These are phyloP conservation scores for Archips xylosteana DNA, from an alignment of 2,888 invertebrate species.

Conservation along the genomic window DNA sequence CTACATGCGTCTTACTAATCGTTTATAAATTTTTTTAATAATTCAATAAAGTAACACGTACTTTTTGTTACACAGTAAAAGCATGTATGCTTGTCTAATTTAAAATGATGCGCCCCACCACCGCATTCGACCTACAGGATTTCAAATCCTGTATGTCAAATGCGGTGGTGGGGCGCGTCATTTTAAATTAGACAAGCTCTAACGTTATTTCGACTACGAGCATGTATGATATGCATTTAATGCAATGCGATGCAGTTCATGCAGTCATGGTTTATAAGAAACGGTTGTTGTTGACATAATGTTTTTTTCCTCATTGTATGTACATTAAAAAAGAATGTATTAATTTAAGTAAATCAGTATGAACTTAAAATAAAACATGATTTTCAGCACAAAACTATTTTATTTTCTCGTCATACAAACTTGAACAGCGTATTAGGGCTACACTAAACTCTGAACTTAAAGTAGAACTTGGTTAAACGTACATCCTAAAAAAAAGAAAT, in stretches of 20 bases:
- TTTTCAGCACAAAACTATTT: constrained; percentile 38
- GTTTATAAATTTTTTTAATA: not conserved
- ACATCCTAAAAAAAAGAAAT: not conserved
- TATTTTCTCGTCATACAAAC: constrained; percentile 26
- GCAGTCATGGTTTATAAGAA: not conserved
- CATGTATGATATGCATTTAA: not conserved
- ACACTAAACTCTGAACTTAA: constrained; percentile 17
- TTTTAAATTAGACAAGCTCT: no score
- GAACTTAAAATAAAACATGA: constrained; percentile 24
- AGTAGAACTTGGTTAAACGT: constrained; percentile 1
- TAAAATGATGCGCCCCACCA: no score
- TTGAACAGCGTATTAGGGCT: constrained; percentile 20
- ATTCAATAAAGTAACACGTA: not conserved
- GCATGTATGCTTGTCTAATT: no score
- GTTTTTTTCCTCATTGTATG: not conserved
- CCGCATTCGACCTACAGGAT: no score
- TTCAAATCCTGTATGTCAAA: no score
- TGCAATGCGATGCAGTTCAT: not conserved
- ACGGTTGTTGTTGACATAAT: not conserved
- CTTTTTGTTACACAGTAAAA: not conserved
- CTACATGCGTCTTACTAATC: not conserved
- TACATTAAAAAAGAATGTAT: not conserved
- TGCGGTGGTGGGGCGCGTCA: no score
- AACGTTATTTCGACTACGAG: not conserved
- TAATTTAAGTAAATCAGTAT: constrained; percentile 9